phyloP scores from a whole-genome alignment of 2,113 vertebrate genomes.

The Arothron firmamentum region DNA sequence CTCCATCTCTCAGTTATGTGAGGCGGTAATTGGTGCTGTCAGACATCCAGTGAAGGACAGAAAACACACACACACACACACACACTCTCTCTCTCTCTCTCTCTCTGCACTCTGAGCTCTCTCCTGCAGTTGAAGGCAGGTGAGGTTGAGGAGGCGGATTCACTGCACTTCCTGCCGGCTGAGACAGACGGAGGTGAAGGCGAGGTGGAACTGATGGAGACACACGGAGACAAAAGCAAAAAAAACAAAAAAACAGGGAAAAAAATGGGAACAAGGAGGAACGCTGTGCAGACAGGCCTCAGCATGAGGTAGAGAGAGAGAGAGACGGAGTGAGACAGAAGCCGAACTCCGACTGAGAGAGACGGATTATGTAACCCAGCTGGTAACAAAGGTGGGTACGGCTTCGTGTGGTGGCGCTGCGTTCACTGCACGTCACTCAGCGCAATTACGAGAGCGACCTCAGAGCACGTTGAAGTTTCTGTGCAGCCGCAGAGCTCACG shows the following conservation, averaged over 20 bases:
- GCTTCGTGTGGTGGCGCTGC: conserved; percentile 28
- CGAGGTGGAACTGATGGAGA: conserved; percentile 29
- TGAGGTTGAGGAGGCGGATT: conserved; percentile 52
- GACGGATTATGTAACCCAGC: conserved; percentile 30
- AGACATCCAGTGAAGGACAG: conserved; percentile 60
- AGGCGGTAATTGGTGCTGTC: conserved; percentile 73
- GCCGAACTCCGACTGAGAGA: conserved; percentile 33
- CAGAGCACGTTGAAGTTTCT: no score
- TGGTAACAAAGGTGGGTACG: conserved; percentile 43
- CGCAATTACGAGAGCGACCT: conserved; percentile 5
- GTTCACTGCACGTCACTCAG: neutral
- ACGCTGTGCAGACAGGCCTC: conserved; percentile 18
- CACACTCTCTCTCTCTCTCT: conserved; percentile 6
- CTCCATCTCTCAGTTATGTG: conserved; percentile 51
- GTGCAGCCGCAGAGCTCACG: no score
- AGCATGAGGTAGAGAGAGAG: conserved; percentile 18
- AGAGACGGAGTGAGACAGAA: conserved; percentile 35
- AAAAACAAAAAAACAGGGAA: conserved; percentile 21
- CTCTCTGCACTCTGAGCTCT: no score
- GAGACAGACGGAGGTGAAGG: conserved; percentile 47
- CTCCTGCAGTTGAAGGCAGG: conserved; percentile 43
- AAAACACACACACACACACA: conserved; percentile 42
- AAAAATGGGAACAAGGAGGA: conserved; percentile 21
- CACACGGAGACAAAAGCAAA: conserved; percentile 38
- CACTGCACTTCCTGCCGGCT: conserved; percentile 51